These are phyloP conservation scores for Lepidothrix coronata DNA, from an alignment of 2,113 vertebrate species.

Conservation along the genomic window DNA sequence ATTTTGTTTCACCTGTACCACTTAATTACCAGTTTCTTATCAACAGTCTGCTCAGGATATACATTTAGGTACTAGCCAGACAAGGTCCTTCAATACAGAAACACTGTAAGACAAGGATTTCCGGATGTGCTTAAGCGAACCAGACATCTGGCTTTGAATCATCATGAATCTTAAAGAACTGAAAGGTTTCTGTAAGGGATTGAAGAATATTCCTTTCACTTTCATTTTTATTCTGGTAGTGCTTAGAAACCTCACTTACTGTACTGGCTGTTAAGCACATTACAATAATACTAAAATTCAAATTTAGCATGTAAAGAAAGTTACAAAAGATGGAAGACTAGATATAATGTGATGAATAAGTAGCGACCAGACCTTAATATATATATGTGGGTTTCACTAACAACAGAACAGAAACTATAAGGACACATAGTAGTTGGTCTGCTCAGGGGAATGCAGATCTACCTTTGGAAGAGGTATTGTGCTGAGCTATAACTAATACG, in stretches of 20 bases:
- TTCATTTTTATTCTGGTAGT: neutral
- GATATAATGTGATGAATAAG: neutral
- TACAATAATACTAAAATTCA: neutral
- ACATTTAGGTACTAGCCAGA: neutral
- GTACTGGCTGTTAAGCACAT: neutral
- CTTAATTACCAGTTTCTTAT: constrained; percentile 20
- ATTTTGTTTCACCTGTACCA: neutral
- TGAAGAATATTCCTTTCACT: neutral
- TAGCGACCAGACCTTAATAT: neutral
- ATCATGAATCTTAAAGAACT: neutral
- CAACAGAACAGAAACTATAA: neutral
- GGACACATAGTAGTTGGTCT: neutral
- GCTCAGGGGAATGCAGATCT: neutral
- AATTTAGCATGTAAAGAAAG: neutral
- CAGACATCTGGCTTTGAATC: neutral
- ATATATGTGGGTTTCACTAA: neutral
- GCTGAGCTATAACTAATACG: neutral
- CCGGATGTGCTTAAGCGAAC: neutral
- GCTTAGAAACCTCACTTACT: neutral
- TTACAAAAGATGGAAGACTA: neutral
- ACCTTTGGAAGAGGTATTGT: neutral
- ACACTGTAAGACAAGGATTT: neutral
- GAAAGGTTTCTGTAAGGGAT: neutral
- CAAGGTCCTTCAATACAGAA: neutral
- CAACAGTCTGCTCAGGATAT: neutral